Evolutionary conservation across 2,888 invertebrate genomes (phyloP), one percentile per base, ranked within the genome.

Genomic region (Diloba caeruleocephala): DNA sequence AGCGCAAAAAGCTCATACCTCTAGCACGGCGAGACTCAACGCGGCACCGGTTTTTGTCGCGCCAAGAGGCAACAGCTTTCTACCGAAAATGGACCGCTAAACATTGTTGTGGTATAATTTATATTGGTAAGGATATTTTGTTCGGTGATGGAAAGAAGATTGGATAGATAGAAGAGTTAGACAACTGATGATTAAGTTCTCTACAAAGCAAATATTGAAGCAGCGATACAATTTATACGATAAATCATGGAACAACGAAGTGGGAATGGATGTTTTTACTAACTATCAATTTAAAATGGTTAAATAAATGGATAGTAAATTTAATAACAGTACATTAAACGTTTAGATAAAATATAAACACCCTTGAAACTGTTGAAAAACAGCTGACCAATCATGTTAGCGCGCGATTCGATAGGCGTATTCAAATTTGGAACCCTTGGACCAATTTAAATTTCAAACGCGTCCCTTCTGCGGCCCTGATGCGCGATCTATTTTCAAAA

Each of bases 31-130:
- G 64, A 69, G 61, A 62, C 65, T 71, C 39, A 37, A 69, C 69
- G 65, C 68, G 57, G 63, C 67, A 58, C 76, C 63, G 56, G 74
- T 53, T 70, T 54, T 56, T 66, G 45, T 19, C 12, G 13, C 12
- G 17, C 26, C n/a, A n/a, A 21, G 14, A 41, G 59, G 63, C 73
- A 54, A 61, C 62, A 69, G 75, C 76, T 71, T 76, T 69, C 69
- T 67, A 72, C 85, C 88, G 78, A 83, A 88, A 90, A 86, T 80
- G 84, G 85, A 64, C 60, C 70, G 77, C 76, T 82, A 80, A 82
- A 79, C 78, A 79, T 62, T 56, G 53, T 65, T 58, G 65, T 36
- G 25, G 28, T 67, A 43, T 64, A 50, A 58, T 53, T 57, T 52
- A 46, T 69, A 58, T 58, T 39, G 5, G 31, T 33, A 34, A 9